Base-by-base conservation (phyloP, 2,113 vertebrate species). In the Pongo abelii region DNA sequence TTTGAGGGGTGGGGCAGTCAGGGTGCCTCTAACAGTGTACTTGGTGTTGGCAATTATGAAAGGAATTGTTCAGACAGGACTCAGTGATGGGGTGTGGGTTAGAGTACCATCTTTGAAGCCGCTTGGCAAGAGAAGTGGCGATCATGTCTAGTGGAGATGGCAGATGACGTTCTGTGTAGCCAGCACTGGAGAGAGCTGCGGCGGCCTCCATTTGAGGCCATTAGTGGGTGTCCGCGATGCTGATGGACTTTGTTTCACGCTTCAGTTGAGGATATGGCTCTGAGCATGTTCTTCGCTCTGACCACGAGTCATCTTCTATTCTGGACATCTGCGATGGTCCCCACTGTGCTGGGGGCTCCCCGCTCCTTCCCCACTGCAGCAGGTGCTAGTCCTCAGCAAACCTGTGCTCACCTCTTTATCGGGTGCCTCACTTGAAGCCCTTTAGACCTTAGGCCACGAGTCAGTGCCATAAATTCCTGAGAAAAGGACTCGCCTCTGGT, bases 111-210 rank as follows among this genome's bases (percentile, higher is more conserved):
- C 84, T 98, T 91, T 52, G 57, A 89, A 84, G 91, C 89, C 6
- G 2, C 90, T 95, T 95, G 93, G 91, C 75, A 86, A 67, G 75
- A 87, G 77, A 64, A 90, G 40, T 84, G 70, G 91, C 80, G 84
- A 64, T 92, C 61, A 27, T 85, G 85, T 70, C 8, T 88, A 50
- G 67, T 85, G 69, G 83, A 83, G 83, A 83, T 27, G 40, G 80
- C 88, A 74, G 50, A 17, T 52, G 52, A 52, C 18, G 17, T 52
- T 52, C 52, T 52, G 52, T 18, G 52, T 52, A 52, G 52, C 52
- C 52, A 52, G 52, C 52, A 52, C 52, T 18, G 5, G 17, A 18
- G 52, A 52, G 52, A 52, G 61, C 23, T 17, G 25, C 1, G 7
- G 2, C 22, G 16, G 30, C 40, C 59, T 3, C 20, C 20, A 38